A percentile compares a stretch with the other conserved stretches of the same genome.
Evolutionary conservation across 1,140 invertebrate species (phyloP).

Genomic region (Hirudo medicinalis): DNA sequence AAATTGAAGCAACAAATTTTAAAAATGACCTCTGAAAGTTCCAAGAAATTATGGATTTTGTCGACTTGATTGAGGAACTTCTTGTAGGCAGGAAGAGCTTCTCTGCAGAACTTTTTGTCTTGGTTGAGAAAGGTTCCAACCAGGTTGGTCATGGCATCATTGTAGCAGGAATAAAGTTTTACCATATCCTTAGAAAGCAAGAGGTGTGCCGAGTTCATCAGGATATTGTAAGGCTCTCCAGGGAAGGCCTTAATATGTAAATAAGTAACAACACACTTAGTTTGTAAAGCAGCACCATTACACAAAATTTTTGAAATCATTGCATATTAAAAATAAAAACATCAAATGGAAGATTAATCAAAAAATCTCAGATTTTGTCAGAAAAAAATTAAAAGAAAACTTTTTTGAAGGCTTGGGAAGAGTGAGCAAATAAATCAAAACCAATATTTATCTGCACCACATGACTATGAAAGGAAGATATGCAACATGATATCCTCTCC

Average conservation of each 20-base stretch:
- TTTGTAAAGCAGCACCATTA: background rate
- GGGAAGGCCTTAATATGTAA: background rate
- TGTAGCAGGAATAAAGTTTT: background rate
- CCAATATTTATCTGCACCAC: too few relatives aligned
- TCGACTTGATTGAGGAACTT: background rate
- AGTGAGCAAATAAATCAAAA: too few relatives aligned
- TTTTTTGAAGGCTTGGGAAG: too few relatives aligned
- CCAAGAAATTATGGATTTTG: background rate
- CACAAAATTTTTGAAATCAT: background rate
- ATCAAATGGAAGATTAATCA: background rate
- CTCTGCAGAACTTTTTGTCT: background rate
- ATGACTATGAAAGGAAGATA: too few relatives aligned
- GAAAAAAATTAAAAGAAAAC: too few relatives aligned
- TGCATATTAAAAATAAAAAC: background rate
- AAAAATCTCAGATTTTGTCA: background rate
- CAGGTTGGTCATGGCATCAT: background rate
- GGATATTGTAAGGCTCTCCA: background rate
- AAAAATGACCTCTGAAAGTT: background rate
- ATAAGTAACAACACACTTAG: background rate
- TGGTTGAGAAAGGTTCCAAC: background rate
- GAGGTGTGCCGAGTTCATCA: background rate
- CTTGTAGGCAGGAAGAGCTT: background rate
- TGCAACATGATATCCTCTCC: too few relatives aligned
- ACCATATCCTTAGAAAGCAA: background rate
- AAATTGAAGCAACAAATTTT: background rate